Evolutionary conservation across 1,140 invertebrate genomes (phyloP).

Genomic region (Manduca sexta): DNA sequence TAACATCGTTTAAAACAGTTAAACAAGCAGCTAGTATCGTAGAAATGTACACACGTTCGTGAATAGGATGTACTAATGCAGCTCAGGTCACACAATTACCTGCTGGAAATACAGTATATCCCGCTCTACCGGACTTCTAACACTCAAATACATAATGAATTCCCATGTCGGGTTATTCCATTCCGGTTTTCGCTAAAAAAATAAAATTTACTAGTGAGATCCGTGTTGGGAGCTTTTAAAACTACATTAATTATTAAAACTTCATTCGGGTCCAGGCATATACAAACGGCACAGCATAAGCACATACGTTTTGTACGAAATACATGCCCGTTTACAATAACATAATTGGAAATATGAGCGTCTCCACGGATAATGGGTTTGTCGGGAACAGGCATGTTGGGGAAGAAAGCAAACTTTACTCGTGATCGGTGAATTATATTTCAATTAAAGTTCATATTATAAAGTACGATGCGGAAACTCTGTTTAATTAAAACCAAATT

Average conservation of each 20-base stretch:
- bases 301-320: neutral
- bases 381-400: neutral
- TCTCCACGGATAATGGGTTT: conserved; percentile 3
- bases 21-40: no score
- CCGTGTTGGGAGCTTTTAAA: neutral
- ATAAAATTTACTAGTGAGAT: neutral
- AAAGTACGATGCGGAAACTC: conserved; percentile 2
- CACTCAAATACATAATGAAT: no score
- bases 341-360: conserved; percentile 7
- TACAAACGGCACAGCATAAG: neutral
- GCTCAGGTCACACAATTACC: no score
- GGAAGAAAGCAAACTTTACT: conserved; percentile 2
- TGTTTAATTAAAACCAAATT: conserved; percentile 16
- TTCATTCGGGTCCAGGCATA: neutral
- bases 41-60: no score
- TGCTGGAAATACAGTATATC: no score
- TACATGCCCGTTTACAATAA: conserved; percentile 2
- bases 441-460: conserved; percentile 13
- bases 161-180: no score
- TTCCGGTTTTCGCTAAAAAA: no score
- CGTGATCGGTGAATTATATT: conserved; percentile 8
- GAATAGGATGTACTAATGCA: no score
- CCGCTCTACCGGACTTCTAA: no score
- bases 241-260: conserved; percentile 5
- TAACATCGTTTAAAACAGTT: no score